Base-by-base conservation (phyloP, 2,797 vertebrate species). In the Austrolebias charrua region DNA sequence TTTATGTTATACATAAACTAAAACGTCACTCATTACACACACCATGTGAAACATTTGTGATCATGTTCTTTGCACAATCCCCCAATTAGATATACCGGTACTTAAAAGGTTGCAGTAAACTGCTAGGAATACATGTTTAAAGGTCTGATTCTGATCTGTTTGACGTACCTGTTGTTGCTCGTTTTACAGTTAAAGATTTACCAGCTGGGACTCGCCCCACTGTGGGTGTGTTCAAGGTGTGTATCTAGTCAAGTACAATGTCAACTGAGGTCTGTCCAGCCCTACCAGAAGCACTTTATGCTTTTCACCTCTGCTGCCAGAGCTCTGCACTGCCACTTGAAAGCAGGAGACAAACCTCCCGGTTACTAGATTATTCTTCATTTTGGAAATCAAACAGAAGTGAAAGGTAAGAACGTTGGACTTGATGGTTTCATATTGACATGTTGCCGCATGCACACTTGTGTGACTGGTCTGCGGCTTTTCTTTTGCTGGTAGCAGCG, bases 151-250 rank as follows among this genome's bases (percentile, higher is more conserved):
- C n/a, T n/a, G n/a, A n/a, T n/a, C n/a, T 38, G 8, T 38, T 10
- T 56, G 8, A 8, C 9, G 44, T 1, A 54, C 13, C 9, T 2
- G 10, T 15, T 24, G 15, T 35, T 18, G 15, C 1, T 6, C 10
- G 8, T 6, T 45, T 45, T 2, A n/a, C n/a, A 38, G 12, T 53
- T 66, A 44, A 63, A 55, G 6, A 20, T 13, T 44, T 19, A 54
- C 38, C 24, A 45, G 13, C 5, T 12, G 6, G 9, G 3, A 31
- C 28, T 6, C 10, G 10, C 6, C 0, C 3, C 19, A 24, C 1
- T 19, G 29, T 75, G 74, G 64, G 66, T 38, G 63, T 75, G 69
- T 71, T 69, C 9, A 19, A 2, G 29, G 1, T 40, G 3, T 40
- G 48, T 29, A 35, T 1, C 45, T 24, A 31, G 5, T 49, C 20